A percentile compares a stretch with the other conserved stretches of the same genome.
phyloP scores from a whole-genome alignment of 2,797 vertebrate genomes.

The Crax fasciolata region DNA sequence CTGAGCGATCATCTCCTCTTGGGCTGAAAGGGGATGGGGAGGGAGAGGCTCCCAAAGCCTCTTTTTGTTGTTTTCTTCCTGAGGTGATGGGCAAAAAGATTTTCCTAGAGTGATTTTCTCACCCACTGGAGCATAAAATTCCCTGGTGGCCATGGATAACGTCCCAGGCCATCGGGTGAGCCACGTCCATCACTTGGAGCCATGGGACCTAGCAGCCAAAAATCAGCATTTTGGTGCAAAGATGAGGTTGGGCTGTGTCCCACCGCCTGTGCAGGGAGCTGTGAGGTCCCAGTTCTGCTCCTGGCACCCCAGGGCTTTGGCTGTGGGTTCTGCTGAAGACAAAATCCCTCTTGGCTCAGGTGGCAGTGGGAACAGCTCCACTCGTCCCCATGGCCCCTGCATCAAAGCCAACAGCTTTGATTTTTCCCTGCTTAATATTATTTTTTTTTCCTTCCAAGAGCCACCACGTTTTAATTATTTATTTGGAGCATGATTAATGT shows the following conservation, averaged over 20 bases:
- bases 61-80: background rate
- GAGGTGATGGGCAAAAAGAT: background rate
- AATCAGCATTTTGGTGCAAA: fast-evolving
- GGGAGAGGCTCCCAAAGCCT: background rate
- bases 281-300: background rate
- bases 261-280: background rate
- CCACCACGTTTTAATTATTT: conserved; percentile 7
- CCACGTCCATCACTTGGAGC: fast-evolving
- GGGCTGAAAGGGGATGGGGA: fast-evolving
- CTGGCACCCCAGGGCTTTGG: background rate
- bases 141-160: fast-evolving
- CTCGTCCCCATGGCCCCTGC: fast-evolving
- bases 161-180: background rate
- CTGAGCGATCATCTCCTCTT: background rate
- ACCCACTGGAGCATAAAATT: fast-evolving
- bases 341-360: background rate
- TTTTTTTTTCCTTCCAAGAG: background rate
- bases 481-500: conserved; percentile 47
- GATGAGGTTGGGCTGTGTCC: background rate
- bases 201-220: background rate
- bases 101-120: fast-evolving
- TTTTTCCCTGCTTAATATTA: background rate
- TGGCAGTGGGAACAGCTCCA: background rate
- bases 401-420: background rate
- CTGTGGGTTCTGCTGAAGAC: fast-evolving